Evolutionary conservation across 2,797 vertebrate species (phyloP).

Genomic region (Manis crassicaudata): DNA sequence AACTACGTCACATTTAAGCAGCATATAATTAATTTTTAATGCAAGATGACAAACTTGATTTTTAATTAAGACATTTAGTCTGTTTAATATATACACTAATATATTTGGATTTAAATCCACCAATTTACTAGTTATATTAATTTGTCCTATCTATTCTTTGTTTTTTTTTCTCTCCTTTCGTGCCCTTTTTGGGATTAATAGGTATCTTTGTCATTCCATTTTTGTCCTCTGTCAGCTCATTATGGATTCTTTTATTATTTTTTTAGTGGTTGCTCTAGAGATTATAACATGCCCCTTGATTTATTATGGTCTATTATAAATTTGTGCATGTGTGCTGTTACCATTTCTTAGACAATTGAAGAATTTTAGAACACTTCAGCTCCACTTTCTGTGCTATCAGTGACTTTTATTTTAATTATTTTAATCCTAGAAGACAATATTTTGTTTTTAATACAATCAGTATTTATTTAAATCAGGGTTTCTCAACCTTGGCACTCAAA

Average conservation of each 20-base stretch:
- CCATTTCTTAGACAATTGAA: neutral
- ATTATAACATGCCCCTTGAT: neutral
- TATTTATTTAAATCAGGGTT: neutral
- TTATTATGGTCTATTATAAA: neutral
- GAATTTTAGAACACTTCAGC: neutral
- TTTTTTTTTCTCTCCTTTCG: neutral
- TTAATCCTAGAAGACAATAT: neutral
- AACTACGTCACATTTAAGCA: neutral
- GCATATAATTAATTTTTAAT: neutral
- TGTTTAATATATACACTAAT: neutral
- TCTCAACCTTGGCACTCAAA: neutral
- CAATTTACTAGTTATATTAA: neutral
- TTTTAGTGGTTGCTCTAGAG: neutral
- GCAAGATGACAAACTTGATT: neutral
- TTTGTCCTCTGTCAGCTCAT: neutral
- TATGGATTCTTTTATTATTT: neutral
- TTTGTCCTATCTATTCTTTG: neutral
- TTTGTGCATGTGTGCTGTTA: neutral
- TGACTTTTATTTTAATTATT: neutral
- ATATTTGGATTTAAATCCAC: neutral
- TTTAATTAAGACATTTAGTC: neutral
- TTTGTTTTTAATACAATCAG: neutral
- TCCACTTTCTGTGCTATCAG: neutral
- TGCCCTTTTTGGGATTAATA: neutral
- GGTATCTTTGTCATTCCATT: neutral